Evolutionary conservation across 1,140 invertebrate species (phyloP), one percentile per base, ranked within the genome.

Genomic region (Drosophila parvula): DNA sequence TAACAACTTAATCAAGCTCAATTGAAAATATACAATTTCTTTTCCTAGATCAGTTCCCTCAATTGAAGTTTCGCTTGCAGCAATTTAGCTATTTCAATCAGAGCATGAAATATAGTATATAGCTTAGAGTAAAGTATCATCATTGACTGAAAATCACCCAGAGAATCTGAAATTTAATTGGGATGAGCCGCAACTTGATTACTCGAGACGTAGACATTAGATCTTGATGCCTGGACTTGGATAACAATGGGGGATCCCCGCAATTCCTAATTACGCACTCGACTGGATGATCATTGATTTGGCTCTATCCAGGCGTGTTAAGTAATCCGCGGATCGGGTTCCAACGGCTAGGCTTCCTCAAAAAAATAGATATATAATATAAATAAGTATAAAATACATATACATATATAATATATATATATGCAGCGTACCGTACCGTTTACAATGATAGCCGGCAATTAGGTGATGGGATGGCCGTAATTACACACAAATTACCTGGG

Each of bases 401-500:
- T 12, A 11, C 5, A 34, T 34, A 5, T 22, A 18, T 9, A 53
- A 18, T 9, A 53, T 6, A 22, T 53, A 22, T 22, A 36, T 43
- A 43, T 10, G 18, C 18, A 60, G 30, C 9, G 55, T 53, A 36
- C 0, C 51, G 12, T 27, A 43, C 28, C 61, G 61, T 63, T 63
- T 63, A 63, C 64, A 68, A 65, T 65, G 44, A 67, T 51, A 67
- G 16, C 36, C 28, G 28, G 64, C 64, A 68, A 68, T 68, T 68
- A 68, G 47, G 18, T 32, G 47, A 50, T 65, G 36, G 36, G 60
- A 65, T 65, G 36, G 45, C 47, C 38, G 47, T 51, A 69, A 69
- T 69, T 69, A 69, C 65, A 48, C 61, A 38, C 61, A 69, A 71
- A 58, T 71, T 70, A 58, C 65, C 62, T 28, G 63, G 63, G 32